Conservation (phyloP, 2,797 vertebrate genomes). For the Allobates femoralis region DNA sequence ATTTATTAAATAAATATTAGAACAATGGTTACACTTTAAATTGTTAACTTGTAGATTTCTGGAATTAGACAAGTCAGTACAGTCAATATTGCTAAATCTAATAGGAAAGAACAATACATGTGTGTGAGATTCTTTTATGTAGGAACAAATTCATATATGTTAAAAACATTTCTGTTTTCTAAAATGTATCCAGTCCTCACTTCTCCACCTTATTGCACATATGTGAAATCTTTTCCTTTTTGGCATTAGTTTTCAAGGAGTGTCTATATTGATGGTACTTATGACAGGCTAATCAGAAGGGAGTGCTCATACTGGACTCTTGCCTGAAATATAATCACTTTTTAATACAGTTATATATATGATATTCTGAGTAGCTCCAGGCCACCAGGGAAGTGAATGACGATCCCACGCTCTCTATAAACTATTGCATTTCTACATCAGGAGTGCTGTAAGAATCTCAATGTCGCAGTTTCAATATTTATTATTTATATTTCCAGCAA, state of each 20-base stretch:
- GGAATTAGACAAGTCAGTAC: no score
- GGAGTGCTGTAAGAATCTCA: not conserved
- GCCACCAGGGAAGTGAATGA: constrained; percentile 44
- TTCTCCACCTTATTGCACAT: constrained; percentile 1
- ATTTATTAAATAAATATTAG: no score
- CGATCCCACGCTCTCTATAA: constrained; percentile 53
- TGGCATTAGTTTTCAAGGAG: constrained; percentile 40
- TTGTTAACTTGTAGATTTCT: no score
- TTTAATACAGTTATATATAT: constrained; percentile 44
- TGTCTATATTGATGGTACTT: constrained; percentile 36
- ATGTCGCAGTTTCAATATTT: not conserved
- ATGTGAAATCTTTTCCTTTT: constrained; percentile 14
- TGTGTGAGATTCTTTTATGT: no score
- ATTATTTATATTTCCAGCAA: not conserved
- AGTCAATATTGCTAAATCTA: no score
- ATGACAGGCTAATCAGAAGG: constrained; percentile 48
- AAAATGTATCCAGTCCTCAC: not conserved
- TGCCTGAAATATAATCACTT: constrained; percentile 52
- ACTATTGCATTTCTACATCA: constrained; percentile 10
- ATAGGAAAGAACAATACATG: no score
- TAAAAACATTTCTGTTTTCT: not conserved
- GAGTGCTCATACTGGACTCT: constrained; percentile 45
- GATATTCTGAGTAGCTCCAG: constrained; percentile 46
- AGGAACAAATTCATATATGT: no score
- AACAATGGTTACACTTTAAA: no score